Base-by-base conservation (phyloP, 1,140 invertebrate genomes). In the Diploscapter pachys region DNA sequence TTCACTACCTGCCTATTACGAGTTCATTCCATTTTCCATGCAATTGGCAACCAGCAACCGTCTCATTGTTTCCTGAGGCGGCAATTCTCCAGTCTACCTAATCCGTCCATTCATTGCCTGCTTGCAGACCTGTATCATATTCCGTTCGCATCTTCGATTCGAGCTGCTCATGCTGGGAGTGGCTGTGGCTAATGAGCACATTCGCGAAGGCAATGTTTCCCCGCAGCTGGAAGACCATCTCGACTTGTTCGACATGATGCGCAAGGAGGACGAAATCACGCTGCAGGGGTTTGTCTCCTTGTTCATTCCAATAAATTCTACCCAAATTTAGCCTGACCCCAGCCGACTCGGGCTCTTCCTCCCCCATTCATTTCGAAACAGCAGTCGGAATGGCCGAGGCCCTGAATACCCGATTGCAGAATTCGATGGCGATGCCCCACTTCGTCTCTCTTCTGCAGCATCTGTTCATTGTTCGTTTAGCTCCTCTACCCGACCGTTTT, bases 191-290 rank as follows among this genome's bases (percentile, higher is more conserved):
- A 96, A 54, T 88, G 94, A 73, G 90, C 68, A 71, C 63, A 57
- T 82, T 48, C 75, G 82, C 4, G 65, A 71, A 48, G 66, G 68
- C 8, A 31, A 31, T 31, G 78, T 80, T 73, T 80, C 80, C 48
- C 75, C 78, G 4, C 68, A 79, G 9, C 54, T 84, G n/a, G 80
- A 83, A 49, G 83, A 84, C 71, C 91, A 92, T 88, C 87, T 91
- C 71, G 95, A 98, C 86, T 96, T 98, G 86, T 99, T 98, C 88
- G 96, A 98, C 87, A 96, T 98, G 93, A 93, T 98, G 31, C 90
- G 95, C 70, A 92, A 92, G 82, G 95, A 98, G 87, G 96, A 99
- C 86, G 95, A 98, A 86, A 93, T 93, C 80, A 66, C 69, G n/a
- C 48, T 76, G 31, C 31, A 31, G 31, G 31, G 31, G 31, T 31